phyloP scores from a whole-genome alignment of 2,113 vertebrate genomes.

The Ellobius talpinus region DNA sequence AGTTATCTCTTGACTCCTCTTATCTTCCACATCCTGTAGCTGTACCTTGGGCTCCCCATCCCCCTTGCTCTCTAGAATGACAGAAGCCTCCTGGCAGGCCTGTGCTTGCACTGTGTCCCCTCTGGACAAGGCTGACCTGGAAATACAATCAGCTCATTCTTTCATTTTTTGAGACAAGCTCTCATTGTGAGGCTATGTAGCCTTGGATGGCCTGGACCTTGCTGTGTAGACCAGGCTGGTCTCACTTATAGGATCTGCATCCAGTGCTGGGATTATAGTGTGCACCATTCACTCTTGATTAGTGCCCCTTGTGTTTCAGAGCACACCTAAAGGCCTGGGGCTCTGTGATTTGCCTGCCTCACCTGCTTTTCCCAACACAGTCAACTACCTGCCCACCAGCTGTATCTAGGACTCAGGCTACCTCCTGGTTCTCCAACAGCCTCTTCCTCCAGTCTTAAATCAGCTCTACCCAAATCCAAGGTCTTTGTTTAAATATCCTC shows the following conservation, averaged over 20 bases:
- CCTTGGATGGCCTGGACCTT: not conserved
- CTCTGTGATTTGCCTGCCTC: not conserved
- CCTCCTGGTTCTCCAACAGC: not conserved
- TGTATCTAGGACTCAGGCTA: not conserved
- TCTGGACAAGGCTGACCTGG: not conserved
- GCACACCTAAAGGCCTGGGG: not conserved
- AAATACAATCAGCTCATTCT: not conserved
- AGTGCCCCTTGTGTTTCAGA: not conserved
- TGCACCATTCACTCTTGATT: not conserved
- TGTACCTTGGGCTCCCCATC: not conserved
- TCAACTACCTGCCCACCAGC: not conserved
- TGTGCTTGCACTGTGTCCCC: not conserved
- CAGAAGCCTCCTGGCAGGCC: not conserved
- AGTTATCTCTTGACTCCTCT: not conserved
- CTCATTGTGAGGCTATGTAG: not conserved
- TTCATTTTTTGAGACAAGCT: not conserved
- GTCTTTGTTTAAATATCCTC: not conserved
- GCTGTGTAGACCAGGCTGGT: not conserved
- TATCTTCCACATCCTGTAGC: not conserved
- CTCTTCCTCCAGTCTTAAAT: not conserved
- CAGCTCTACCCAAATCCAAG: not conserved
- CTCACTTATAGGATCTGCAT: not conserved
- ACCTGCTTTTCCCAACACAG: not conserved
- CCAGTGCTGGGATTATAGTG: not conserved
- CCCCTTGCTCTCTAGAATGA: not conserved